Evolutionary conservation across 2,888 invertebrate species (phyloP).

Genomic region (Drosophila paranaensis): DNA sequence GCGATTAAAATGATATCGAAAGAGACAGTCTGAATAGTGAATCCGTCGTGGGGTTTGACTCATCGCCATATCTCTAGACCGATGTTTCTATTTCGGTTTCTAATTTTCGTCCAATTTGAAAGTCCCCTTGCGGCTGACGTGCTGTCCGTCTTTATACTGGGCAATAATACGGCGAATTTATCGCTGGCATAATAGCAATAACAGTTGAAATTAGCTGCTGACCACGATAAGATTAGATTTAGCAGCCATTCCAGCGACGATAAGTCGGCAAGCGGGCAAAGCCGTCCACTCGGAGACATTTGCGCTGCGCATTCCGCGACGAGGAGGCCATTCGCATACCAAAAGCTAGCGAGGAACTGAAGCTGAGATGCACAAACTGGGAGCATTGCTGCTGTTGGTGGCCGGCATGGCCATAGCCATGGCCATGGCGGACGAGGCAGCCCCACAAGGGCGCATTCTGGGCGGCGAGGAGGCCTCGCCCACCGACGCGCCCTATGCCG

Average conservation of each 20-base stretch:
- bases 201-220: slow-evolving; percentile 28
- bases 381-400: slow-evolving; percentile 7
- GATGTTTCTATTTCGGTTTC: not conserved
- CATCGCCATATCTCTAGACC: not conserved
- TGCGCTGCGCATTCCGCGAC: slow-evolving; percentile 41
- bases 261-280: slow-evolving; percentile 20
- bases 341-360: not conserved
- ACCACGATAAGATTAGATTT: slow-evolving; percentile 72
- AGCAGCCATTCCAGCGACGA: slow-evolving; percentile 33
- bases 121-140: not conserved
- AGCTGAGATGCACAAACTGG: not conserved
- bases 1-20: not conserved
- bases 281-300: slow-evolving; percentile 25
- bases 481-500: slow-evolving; percentile 79
- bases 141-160: slow-evolving; percentile 1
- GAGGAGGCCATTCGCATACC: not conserved
- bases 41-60: slow-evolving; percentile 5
- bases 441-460: slow-evolving; percentile 60
- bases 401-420: slow-evolving; percentile 3
- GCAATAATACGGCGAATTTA: slow-evolving; percentile 39
- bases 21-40: not conserved
- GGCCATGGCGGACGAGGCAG: not conserved
- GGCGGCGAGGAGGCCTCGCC: slow-evolving; percentile 80
- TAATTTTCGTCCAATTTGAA: not conserved
- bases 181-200: slow-evolving; percentile 24